Conservation (phyloP, 2,797 vertebrate genomes). For the Sebastes minor region DNA sequence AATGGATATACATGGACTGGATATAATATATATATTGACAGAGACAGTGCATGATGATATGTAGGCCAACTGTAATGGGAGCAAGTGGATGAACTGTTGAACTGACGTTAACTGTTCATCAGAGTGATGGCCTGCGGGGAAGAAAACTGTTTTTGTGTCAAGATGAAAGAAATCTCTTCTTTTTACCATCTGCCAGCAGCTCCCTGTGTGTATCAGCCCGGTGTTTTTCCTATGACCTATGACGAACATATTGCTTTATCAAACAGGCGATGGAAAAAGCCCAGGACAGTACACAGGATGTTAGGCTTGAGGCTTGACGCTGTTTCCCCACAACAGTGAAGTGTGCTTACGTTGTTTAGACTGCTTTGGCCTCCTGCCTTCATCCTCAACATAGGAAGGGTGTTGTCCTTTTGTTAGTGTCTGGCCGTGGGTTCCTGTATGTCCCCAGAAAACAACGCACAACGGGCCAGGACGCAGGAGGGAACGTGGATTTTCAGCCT, state of each 20-base stretch:
- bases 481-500: constrained; percentile 8
- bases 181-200: constrained; percentile 9
- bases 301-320: constrained; percentile 8
- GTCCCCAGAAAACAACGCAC: constrained; percentile 22
- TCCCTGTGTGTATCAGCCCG: not conserved
- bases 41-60: too few species aligned
- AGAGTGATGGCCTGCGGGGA: not conserved
- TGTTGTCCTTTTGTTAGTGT: constrained; percentile 56
- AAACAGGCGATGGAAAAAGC: constrained; percentile 26
- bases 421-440: constrained; percentile 49
- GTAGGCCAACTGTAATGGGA: not conserved
- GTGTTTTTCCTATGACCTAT: not conserved
- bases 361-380: constrained; percentile 46
- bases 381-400: constrained; percentile 62
- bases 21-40: too few species aligned
- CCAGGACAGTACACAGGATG: constrained; percentile 53
- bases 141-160: not conserved
- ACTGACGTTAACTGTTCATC: not conserved
- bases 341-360: constrained; percentile 39
- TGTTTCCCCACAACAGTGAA: constrained; percentile 26
- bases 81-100: not conserved
- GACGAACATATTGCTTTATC: constrained; percentile 21
- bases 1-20: too few species aligned
- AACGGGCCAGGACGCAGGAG: constrained; percentile 24
- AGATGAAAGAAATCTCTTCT: constrained; percentile 16